Conservation (phyloP, 2,113 vertebrate species). For the Gulo gulo region DNA sequence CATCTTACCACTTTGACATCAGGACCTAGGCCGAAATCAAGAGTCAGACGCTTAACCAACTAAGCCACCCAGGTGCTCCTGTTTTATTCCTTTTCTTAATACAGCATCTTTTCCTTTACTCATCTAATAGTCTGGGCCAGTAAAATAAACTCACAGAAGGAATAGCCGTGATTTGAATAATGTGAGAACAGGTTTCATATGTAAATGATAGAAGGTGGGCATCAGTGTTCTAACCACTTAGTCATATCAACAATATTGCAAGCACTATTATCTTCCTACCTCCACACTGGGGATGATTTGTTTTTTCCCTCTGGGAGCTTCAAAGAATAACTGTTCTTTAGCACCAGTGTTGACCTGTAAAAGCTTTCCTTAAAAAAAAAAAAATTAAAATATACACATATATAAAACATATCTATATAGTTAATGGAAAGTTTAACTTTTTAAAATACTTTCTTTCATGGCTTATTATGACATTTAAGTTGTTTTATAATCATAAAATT, state of each 20-base stretch:
- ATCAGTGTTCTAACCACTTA: neutral
- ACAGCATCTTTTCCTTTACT: constrained; percentile 9
- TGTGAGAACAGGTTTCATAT: neutral
- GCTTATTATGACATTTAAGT: neutral
- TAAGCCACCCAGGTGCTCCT: neutral
- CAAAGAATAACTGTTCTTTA: constrained; percentile 98
- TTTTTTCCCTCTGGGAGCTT: constrained; percentile 96
- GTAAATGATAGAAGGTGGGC: neutral
- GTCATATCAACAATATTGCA: neutral
- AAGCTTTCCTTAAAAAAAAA: constrained; percentile 91
- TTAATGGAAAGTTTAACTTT: neutral
- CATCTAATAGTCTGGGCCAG: neutral
- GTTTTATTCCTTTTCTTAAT: neutral
- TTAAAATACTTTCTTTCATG: neutral
- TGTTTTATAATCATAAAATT: neutral
- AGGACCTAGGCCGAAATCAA: neutral
- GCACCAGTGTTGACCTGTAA: constrained; percentile 97
- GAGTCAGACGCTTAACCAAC: neutral
- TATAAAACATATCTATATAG: neutral
- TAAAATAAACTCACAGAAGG: constrained; percentile 8
- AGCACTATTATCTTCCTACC: constrained; percentile 81
- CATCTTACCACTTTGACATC: neutral
- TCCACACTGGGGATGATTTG: constrained; percentile 92
- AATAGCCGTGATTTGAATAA: neutral
- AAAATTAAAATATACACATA: constrained; percentile 34